Evolutionary conservation across 2,888 invertebrate genomes (phyloP), one percentile per base, ranked within the genome.

Genomic region (Syritta pipiens): DNA sequence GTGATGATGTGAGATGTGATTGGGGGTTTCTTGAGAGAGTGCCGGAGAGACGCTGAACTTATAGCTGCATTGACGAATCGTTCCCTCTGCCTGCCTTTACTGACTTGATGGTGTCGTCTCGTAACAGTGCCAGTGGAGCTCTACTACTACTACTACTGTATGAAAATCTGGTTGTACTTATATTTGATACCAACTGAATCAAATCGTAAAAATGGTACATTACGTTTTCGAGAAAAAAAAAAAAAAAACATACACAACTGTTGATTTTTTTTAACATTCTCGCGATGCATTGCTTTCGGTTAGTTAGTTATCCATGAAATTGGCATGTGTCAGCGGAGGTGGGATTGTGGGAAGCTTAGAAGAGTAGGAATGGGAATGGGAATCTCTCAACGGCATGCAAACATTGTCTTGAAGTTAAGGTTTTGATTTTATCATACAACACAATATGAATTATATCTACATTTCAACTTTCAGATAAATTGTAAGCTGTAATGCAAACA

Each of bases 181-280:
- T 62, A 68, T 65, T 72, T 79, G 74, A 57, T 74, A 79, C 55
- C 57, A 68, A 72, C 77, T 72, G 46, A 77, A 72, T 51, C 17
- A 14, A 74, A 63, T 57, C 68, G 69, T 55, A 65, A 79, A 81
- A 82, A 82, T 82, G 83, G 83, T 83, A 83, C 83, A 82, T 83
- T 72, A 71, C 79, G 82, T 82, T 83, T 82, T 71, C 82, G 83
- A 76, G 65, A 74, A 69, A 75, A 69, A 49, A 76, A 71, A 63
- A 59, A 71, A 63, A 57, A 24, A 51, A 60, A 60, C 42, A 51
- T 57, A 72, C 59, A 60, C 30, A 53, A 12, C 63, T 77, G 32
- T 42, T 65, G n/a, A 12, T 35, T 57, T 68, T 67, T 20, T 32
- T 57, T 37, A 62, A 62, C 62, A 49, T 62, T 74, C 22, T 10